phyloP scores from a whole-genome alignment of 92 coral and sea anemone species.

The Parazoanthus atlanticus region DNA sequence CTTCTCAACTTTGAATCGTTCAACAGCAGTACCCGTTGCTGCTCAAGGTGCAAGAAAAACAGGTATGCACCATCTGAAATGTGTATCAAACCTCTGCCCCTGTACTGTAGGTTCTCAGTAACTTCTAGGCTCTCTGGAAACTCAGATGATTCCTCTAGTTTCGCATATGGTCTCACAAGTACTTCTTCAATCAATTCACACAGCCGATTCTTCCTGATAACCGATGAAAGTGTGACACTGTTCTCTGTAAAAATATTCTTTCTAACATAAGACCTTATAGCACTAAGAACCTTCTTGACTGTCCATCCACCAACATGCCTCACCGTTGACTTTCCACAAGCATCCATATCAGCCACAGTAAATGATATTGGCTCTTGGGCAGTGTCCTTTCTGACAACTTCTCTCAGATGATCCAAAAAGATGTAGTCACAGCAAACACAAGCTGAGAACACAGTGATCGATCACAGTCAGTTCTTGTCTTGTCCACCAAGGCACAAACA shows the following conservation, averaged over 20 bases:
- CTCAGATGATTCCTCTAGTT: slow-evolving; percentile 46
- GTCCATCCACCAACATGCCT: slow-evolving; percentile 65
- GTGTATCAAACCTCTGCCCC: slow-evolving; percentile 49
- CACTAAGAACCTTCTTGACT: slow-evolving; percentile 36
- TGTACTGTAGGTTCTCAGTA: slow-evolving; percentile 36
- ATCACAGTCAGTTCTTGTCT: neutral
- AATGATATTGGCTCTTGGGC: slow-evolving; percentile 43
- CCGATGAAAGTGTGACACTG: slow-evolving; percentile 38
- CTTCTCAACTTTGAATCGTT: slow-evolving; percentile 28
- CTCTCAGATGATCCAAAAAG: slow-evolving; percentile 28
- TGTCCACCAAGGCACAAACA: neutral
- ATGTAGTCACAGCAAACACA: slow-evolving; percentile 26
- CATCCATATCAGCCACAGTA: slow-evolving; percentile 51
- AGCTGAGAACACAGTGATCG: slow-evolving; percentile 35
- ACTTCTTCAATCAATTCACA: slow-evolving; percentile 46
- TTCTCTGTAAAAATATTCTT: slow-evolving; percentile 25
- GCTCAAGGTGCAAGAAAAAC: slow-evolving; percentile 47
- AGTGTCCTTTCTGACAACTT: slow-evolving; percentile 41
- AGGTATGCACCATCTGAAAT: slow-evolving; percentile 24
- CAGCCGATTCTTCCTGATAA: slow-evolving; percentile 22
- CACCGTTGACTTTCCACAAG: slow-evolving; percentile 41
- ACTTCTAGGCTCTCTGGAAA: slow-evolving; percentile 51
- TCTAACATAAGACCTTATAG: slow-evolving; percentile 23
- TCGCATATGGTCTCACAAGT: slow-evolving; percentile 42
- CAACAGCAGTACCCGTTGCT: slow-evolving; percentile 37